Conservation (phyloP, 2,797 vertebrate species). For the Alauda arvensis region DNA sequence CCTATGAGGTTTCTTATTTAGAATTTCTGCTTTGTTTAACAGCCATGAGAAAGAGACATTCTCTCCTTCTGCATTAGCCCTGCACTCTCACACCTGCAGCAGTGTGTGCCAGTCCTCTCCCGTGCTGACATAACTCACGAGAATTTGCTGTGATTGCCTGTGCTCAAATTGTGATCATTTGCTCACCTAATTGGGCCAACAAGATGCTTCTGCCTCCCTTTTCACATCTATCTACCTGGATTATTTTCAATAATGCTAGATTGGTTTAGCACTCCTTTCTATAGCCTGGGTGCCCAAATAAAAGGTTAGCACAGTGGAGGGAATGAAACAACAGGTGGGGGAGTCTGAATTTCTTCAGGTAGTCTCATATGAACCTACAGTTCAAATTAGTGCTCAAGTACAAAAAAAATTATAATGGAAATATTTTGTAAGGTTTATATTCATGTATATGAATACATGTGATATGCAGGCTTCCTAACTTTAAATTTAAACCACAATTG, state of each 20-base stretch:
- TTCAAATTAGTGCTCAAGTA: not conserved
- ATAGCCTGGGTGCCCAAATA: not conserved
- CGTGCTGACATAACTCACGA: not conserved
- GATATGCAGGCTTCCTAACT: not conserved
- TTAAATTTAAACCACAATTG: not conserved
- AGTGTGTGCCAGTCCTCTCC: not conserved
- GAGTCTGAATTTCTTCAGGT: not conserved
- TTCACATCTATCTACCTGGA: not conserved
- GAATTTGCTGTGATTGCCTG: not conserved
- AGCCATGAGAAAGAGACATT: not conserved
- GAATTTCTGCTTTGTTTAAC: not conserved
- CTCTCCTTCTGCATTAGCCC: not conserved
- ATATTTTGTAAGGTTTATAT: not conserved
- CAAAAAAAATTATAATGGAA: not conserved
- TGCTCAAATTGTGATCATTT: not conserved
- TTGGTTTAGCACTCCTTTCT: not conserved
- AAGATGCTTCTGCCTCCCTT: not conserved
- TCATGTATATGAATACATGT: not conserved
- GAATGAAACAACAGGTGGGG: not conserved
- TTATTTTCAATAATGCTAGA: not conserved
- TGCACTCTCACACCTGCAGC: not conserved
- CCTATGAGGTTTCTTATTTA: not conserved
- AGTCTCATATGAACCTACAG: not conserved
- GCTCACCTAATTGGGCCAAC: not conserved
- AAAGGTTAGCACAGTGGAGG: not conserved